Percentiles rank a stretch among this genome's conserved stretches.
Evolutionary conservation across 2,888 invertebrate species (phyloP).

Genomic region (Syrista parreyssii): DNA sequence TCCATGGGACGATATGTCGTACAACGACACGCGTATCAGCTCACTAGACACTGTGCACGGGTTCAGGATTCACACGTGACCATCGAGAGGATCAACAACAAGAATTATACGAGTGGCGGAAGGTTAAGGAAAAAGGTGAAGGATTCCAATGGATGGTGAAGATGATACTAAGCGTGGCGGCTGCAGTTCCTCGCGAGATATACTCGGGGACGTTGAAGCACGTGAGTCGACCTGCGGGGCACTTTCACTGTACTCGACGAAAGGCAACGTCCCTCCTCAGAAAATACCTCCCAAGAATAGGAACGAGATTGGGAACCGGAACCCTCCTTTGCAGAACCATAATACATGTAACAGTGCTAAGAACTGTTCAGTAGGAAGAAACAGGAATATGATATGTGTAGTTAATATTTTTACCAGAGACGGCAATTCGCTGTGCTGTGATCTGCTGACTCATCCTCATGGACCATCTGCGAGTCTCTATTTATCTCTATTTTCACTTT

Average conservation of each 20-base stretch:
- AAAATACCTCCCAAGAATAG: not conserved
- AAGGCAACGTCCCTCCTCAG: not conserved
- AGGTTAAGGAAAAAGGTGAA: not conserved
- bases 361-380: not conserved
- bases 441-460: not conserved
- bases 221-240: constrained; percentile 50
- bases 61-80: not conserved
- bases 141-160: constrained; percentile 44
- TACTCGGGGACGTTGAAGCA: constrained; percentile 55
- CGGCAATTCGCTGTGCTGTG: no score
- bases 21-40: not conserved
- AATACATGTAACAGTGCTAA: not conserved
- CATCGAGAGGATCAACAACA: not conserved
- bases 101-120: not conserved
- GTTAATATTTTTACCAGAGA: no score
- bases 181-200: constrained; percentile 52
- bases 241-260: constrained; percentile 54
- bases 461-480: not conserved
- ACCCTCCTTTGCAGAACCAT: not conserved
- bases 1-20: not conserved
- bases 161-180: constrained; percentile 57
- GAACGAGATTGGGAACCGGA: not conserved
- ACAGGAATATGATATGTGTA: not conserved
- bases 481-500: not conserved
- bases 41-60: not conserved